Evolutionary conservation across 30 jellyfish, hydroid and myxozoan species (phyloP).

Genomic region (Nemopilema nomurai): DNA sequence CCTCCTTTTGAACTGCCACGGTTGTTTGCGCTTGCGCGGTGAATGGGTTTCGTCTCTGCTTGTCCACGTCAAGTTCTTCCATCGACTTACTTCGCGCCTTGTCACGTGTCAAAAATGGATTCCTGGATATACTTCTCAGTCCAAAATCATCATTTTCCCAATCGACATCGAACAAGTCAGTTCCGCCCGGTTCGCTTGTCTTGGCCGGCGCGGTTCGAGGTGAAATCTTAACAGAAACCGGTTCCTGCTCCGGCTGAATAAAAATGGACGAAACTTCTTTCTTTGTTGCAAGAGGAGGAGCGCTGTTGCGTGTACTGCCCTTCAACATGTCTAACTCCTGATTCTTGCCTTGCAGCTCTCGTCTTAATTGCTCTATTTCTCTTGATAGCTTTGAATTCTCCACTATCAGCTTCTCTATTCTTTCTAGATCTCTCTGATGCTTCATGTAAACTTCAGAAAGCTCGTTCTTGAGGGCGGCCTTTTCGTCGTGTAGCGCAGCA

Average conservation of each 20-base stretch:
- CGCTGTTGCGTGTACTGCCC: background rate
- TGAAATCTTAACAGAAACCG: conserved; percentile 10
- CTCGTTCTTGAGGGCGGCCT: conserved; percentile 50
- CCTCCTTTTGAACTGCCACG: background rate
- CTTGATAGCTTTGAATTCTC: conserved; percentile 37
- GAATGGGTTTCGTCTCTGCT: conserved; percentile 37
- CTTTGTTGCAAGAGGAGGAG: background rate
- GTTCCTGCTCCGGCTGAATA: conserved; percentile 41
- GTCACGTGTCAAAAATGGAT: conserved; percentile 47
- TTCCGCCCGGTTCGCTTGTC: conserved; percentile 1
- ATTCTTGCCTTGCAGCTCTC: conserved; percentile 41
- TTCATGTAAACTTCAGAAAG: conserved; percentile 59
- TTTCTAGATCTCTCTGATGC: conserved; percentile 53
- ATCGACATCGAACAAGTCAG: background rate
- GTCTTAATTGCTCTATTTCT: conserved; percentile 37
- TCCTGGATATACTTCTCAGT: conserved; percentile 27
- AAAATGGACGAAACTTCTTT: conserved; percentile 26
- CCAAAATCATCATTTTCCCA: conserved; percentile 12
- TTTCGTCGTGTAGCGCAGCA: conserved; percentile 41
- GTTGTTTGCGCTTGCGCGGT: background rate
- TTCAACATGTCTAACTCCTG: conserved; percentile 20
- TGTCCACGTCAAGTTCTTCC: conserved; percentile 34
- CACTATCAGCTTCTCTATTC: conserved; percentile 28
- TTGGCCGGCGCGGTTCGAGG: background rate
- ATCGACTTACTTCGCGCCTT: conserved; percentile 61